phyloP scores from a whole-genome alignment of 1,140 invertebrate species.

The Zaprionus capensis region DNA sequence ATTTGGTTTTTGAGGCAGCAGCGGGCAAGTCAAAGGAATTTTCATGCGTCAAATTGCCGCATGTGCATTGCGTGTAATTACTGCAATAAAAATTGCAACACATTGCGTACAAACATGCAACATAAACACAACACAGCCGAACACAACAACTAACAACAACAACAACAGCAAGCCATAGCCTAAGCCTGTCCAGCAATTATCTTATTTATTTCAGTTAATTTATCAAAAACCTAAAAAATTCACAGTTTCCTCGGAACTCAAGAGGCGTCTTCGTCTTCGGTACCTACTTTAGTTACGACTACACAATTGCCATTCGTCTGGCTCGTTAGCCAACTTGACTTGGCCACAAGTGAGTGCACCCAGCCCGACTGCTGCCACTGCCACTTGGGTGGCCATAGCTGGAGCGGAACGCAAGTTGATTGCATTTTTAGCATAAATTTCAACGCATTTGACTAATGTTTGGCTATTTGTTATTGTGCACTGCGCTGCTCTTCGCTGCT shows the following conservation, averaged over 20 bases:
- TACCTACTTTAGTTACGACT: conserved; percentile 1
- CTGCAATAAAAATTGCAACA: conserved; percentile 81
- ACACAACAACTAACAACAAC: conserved; percentile 3
- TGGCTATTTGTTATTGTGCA: conserved; percentile 67
- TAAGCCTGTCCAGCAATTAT: conserved; percentile 59
- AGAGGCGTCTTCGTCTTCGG: conserved; percentile 5
- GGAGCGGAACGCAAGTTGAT: conserved; percentile 78
- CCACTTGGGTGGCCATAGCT: conserved; percentile 74
- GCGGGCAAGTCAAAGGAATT: conserved; percentile 61
- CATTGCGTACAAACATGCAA: conserved; percentile 80
- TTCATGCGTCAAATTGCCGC: conserved; percentile 81
- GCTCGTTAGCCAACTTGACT: conserved; percentile 64
- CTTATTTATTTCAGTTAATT: conserved; percentile 75
- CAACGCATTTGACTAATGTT: conserved; percentile 82
- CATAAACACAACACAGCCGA: conserved; percentile 26
- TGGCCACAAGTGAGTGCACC: conserved; percentile 47
- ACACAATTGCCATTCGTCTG: conserved; percentile 63
- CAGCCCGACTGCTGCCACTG: conserved; percentile 4
- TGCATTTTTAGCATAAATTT: conserved; percentile 83
- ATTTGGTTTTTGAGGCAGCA: conserved; percentile 44
- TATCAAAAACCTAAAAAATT: conserved; percentile 78
- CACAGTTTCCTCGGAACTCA: conserved; percentile 52
- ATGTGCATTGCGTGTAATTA: conserved; percentile 79
- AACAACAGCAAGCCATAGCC: background rate
- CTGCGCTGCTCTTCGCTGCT: conserved; percentile 30